A percentile compares a stretch with the other conserved stretches of the same genome.
Evolutionary conservation across 2,888 invertebrate species (phyloP).

Genomic region (Druceiella hillmani): DNA sequence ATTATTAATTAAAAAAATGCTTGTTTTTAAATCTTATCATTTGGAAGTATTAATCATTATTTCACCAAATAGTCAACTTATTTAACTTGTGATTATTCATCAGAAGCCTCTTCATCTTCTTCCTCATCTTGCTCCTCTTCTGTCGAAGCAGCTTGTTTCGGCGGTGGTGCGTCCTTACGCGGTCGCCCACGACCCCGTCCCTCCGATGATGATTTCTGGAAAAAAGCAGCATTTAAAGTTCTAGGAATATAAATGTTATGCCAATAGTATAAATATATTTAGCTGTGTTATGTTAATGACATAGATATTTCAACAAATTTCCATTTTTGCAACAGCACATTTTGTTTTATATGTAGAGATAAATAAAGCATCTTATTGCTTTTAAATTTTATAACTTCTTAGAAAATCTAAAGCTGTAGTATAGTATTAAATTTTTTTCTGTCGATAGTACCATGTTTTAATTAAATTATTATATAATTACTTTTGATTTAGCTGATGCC

Average conservation of each 20-base stretch:
- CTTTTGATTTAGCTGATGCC: constrained; percentile 43
- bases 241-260: too few relatives aligned
- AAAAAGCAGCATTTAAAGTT: background rate
- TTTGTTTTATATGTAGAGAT: too few relatives aligned
- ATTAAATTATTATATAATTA: constrained; percentile 21
- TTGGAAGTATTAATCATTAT: too few relatives aligned
- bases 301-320: background rate
- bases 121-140: constrained; percentile 50
- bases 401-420: constrained; percentile 21
- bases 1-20: constrained; percentile 14
- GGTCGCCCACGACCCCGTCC: constrained; percentile 46
- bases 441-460: too few relatives aligned
- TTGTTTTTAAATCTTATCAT: background rate
- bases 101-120: constrained; percentile 47
- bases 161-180: constrained; percentile 46
- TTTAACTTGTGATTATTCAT: too few relatives aligned
- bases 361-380: background rate
- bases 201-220: constrained; percentile 15
- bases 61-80: too few relatives aligned
- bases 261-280: background rate
- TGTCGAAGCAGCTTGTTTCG: constrained; percentile 47
- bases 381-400: constrained; percentile 27
- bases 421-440: constrained; percentile 4
- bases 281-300: background rate
- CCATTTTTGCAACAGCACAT: background rate